phyloP scores from a whole-genome alignment of 2,888 invertebrate species.

The Drosophila picticornis region DNA sequence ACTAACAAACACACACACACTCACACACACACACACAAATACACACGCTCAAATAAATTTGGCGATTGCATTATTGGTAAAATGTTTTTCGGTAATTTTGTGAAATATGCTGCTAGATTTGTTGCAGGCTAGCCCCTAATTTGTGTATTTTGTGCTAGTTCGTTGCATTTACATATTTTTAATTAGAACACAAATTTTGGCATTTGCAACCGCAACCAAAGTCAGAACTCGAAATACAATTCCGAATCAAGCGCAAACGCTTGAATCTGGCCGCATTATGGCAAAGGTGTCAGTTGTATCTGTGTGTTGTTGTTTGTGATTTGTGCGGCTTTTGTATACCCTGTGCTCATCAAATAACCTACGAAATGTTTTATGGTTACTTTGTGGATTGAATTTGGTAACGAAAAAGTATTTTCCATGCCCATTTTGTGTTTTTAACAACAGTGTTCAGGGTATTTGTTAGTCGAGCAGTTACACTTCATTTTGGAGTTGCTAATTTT shows the following conservation, averaged over 20 bases:
- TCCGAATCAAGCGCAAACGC: slow-evolving; percentile 30
- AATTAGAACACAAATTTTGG: slow-evolving; percentile 76
- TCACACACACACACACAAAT: slow-evolving; percentile 26
- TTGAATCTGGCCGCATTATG: neutral
- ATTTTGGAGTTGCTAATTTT: too few species aligned
- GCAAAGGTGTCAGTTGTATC: slow-evolving; percentile 5
- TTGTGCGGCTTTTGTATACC: slow-evolving; percentile 1
- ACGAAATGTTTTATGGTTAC: neutral
- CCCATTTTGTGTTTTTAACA: neutral
- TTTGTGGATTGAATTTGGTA: neutral
- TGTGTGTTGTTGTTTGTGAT: slow-evolving; percentile 8
- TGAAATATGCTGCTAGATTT: slow-evolving; percentile 66
- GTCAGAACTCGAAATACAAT: slow-evolving; percentile 10
- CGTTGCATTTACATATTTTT: slow-evolving; percentile 73
- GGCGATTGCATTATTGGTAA: slow-evolving; percentile 58
- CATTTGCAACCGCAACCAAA: slow-evolving; percentile 22
- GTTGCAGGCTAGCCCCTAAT: slow-evolving; percentile 33
- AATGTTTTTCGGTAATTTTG: slow-evolving; percentile 59
- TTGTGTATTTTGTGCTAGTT: slow-evolving; percentile 58
- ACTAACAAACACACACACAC: slow-evolving; percentile 27
- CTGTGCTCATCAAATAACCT: neutral
- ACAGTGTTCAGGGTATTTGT: neutral
- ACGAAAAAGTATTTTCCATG: neutral
- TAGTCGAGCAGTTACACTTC: neutral
- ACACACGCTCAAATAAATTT: slow-evolving; percentile 14